A percentile compares a stretch with the other conserved stretches of the same genome.
Conservation (phyloP, 2,888 invertebrate genomes). For the Silvanus unidentatus region DNA sequence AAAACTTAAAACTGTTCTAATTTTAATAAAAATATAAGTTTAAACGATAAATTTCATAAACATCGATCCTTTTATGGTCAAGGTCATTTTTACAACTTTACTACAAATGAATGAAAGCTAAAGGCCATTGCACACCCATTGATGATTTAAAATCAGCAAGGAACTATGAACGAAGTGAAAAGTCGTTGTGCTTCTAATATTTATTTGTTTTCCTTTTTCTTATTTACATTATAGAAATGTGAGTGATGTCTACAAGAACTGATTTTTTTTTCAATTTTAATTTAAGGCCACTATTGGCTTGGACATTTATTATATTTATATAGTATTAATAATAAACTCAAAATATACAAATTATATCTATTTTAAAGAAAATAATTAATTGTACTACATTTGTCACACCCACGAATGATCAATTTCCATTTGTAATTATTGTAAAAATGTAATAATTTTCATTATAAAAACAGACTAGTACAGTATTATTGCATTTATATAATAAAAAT, state of each 20-base stretch:
- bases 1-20: too few species aligned
- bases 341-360: constrained; percentile 2
- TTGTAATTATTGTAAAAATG: constrained; percentile 6
- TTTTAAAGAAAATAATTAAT: not conserved
- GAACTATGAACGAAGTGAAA: too few species aligned
- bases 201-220: constrained; percentile 2
- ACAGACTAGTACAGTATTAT: constrained; percentile 23
- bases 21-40: too few species aligned
- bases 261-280: constrained; percentile 10
- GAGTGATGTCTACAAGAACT: constrained; percentile 27
- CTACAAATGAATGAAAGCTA: too few species aligned
- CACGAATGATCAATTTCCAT: constrained; percentile 11
- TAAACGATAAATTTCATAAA: too few species aligned
- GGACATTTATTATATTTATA: constrained; percentile 21
- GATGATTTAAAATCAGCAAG: too few species aligned
- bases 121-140: too few species aligned
- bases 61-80: too few species aligned
- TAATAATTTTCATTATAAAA: constrained; percentile 7
- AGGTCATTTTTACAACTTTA: too few species aligned
- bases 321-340: constrained; percentile 28
- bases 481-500: constrained; percentile 13
- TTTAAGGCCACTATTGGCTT: constrained; percentile 39
- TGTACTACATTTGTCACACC: not conserved
- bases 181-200: constrained; percentile 7
- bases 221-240: constrained; percentile 8